Percentiles rank a stretch among this genome's conserved stretches.
Evolutionary conservation across 1,140 invertebrate species (phyloP).

Genomic region (Musca vetustissima): DNA sequence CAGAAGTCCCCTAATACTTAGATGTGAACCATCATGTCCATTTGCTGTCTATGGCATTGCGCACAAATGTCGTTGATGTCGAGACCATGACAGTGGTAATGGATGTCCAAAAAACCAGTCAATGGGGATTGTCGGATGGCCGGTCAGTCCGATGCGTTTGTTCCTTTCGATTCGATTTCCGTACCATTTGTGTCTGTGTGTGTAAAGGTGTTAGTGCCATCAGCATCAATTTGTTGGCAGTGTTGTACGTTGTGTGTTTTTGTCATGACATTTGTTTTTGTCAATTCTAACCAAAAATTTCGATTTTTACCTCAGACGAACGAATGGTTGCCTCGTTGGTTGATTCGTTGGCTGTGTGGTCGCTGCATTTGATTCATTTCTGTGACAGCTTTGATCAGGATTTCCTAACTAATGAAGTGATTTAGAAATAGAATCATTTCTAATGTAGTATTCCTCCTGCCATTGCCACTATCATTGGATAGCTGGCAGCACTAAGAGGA

Average conservation of each 20-base stretch:
- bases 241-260: too few species aligned
- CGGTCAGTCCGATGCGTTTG: neutral
- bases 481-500: too few species aligned
- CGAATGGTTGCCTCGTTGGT: neutral
- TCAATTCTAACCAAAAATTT: neutral
- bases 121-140: too few species aligned
- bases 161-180: too few species aligned
- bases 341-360: neutral
- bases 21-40: neutral
- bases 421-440: conserved; percentile 20
- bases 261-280: neutral
- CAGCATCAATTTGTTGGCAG: too few species aligned
- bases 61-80: too few species aligned
- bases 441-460: conserved; percentile 7
- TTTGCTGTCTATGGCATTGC: neutral
- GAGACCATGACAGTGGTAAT: too few species aligned
- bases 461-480: too few species aligned
- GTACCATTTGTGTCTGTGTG: neutral
- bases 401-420: conserved; percentile 24
- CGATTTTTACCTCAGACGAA: neutral
- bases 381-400: conserved; percentile 16
- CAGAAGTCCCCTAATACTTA: neutral
- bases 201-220: neutral
- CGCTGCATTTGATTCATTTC: conserved; percentile 21
- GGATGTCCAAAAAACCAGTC: too few species aligned